Conservation (phyloP, 2,797 vertebrate genomes). For the Eremophila alpestris region DNA sequence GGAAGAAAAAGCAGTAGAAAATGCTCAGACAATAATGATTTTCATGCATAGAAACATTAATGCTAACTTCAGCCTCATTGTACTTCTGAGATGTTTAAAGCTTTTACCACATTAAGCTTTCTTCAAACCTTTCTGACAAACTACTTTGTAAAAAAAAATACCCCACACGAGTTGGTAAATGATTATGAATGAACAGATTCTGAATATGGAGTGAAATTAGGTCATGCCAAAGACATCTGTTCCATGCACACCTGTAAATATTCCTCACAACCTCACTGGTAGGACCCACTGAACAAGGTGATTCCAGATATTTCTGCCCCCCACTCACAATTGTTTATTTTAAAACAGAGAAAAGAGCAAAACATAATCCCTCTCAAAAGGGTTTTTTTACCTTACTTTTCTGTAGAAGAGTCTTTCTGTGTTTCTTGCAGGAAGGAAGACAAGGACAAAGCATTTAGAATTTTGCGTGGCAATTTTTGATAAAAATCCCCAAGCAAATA, state of each 20-base stretch:
- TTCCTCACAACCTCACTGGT: slow-evolving; percentile 38
- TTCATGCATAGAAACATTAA: slow-evolving; percentile 61
- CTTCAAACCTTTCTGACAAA: slow-evolving; percentile 60
- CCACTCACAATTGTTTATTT: not conserved
- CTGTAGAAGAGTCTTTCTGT: not conserved
- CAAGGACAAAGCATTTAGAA: not conserved
- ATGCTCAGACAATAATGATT: slow-evolving; percentile 51
- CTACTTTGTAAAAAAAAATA: slow-evolving; percentile 1
- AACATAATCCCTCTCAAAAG: not conserved
- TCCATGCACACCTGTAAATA: slow-evolving; percentile 31
- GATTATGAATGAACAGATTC: slow-evolving; percentile 54
- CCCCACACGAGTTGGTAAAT: slow-evolving; percentile 20
- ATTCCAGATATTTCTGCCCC: not conserved
- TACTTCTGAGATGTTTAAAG: slow-evolving; percentile 64
- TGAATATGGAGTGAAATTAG: slow-evolving; percentile 62
- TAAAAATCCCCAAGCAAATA: not conserved
- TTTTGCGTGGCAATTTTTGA: not conserved
- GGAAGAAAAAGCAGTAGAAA: slow-evolving; percentile 26
- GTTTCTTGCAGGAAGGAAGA: not conserved
- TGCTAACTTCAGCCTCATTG: slow-evolving; percentile 45
- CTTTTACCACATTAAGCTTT: slow-evolving; percentile 56
- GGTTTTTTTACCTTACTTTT: not conserved
- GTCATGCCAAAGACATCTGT: slow-evolving; percentile 35
- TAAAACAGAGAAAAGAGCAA: not conserved
- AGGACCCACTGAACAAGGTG: not conserved